Conservation (phyloP, 2,113 vertebrate species). For the Neogobius melanostomus region DNA sequence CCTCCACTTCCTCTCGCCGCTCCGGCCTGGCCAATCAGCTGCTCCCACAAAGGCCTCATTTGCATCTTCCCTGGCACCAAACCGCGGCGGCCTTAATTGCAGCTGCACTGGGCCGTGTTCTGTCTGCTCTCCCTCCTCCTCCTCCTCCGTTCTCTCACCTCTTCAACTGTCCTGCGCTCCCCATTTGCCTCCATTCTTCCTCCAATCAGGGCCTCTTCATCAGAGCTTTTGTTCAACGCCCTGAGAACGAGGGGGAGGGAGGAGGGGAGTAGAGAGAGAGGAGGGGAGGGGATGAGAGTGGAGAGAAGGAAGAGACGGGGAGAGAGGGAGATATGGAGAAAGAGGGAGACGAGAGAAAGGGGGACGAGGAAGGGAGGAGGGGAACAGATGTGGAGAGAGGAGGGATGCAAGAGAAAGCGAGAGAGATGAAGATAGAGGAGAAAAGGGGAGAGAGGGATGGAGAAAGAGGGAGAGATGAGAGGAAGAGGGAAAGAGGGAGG, state of each 20-base stretch:
- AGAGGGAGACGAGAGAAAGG: too few relatives aligned
- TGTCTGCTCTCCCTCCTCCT: conserved; percentile 9
- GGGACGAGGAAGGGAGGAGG: not conserved
- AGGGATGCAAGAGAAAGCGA: too few relatives aligned
- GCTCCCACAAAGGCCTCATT: conserved; percentile 69
- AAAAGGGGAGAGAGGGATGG: too few relatives aligned
- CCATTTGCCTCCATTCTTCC: conserved; percentile 13
- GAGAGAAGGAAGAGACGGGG: too few relatives aligned
- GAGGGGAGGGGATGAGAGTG: conserved; percentile 1
- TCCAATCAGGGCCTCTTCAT: conserved; percentile 70
- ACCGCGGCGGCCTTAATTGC: conserved; percentile 63
- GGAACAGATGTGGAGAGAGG: not conserved
- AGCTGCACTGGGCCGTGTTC: conserved; percentile 55
- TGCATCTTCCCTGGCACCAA: conserved; percentile 72
- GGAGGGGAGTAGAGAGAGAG: not conserved
- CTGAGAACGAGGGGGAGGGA: conserved; percentile 32
- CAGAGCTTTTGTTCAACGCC: conserved; percentile 67
- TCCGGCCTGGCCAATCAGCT: conserved; percentile 61
- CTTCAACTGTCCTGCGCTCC: conserved; percentile 8
- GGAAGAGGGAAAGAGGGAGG: not conserved
- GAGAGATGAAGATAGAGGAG: too few relatives aligned
- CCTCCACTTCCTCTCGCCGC: conserved; percentile 39
- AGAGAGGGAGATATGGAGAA: not conserved
- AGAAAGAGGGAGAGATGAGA: not conserved
- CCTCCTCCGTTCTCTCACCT: conserved; percentile 18